phyloP scores from a whole-genome alignment of 2,888 invertebrate genomes.

The Macaria liturata region DNA sequence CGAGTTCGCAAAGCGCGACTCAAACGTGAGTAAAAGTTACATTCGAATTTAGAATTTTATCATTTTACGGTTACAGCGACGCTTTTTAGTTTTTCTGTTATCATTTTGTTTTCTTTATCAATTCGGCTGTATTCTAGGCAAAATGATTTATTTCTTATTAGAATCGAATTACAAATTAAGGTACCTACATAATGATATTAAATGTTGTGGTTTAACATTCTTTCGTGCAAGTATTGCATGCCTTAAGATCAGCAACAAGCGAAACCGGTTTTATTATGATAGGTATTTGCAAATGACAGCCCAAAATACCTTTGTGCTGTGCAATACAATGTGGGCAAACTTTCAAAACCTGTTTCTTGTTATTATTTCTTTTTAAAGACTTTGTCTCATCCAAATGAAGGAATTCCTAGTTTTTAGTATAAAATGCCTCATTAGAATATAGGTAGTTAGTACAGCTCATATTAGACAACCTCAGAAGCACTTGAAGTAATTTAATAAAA shows the following conservation, averaged over 20 bases:
- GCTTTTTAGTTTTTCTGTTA: too few species aligned
- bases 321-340: constrained; percentile 13
- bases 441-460: too few species aligned
- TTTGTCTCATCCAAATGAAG: too few species aligned
- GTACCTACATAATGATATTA: constrained; percentile 23
- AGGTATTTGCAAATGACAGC: constrained; percentile 31
- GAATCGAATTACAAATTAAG: constrained; percentile 28
- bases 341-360: constrained; percentile 25
- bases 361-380: too few species aligned
- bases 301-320: constrained; percentile 21
- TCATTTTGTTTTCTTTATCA: too few species aligned
- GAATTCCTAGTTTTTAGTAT: too few species aligned
- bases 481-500: too few species aligned
- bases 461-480: too few species aligned
- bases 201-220: constrained; percentile 46
- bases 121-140: too few species aligned
- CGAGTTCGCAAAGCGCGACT: constrained; percentile 54
- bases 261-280: constrained; percentile 34
- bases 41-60: constrained; percentile 25
- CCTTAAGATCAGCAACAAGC: constrained; percentile 9
- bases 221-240: constrained; percentile 38
- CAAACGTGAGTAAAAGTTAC: constrained; percentile 73
- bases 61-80: too few species aligned
- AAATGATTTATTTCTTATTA: constrained; percentile 39
- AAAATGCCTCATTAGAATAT: too few species aligned